Evolutionary conservation across 2,797 vertebrate genomes (phyloP).

Genomic region (Loriculus beryllinus): DNA sequence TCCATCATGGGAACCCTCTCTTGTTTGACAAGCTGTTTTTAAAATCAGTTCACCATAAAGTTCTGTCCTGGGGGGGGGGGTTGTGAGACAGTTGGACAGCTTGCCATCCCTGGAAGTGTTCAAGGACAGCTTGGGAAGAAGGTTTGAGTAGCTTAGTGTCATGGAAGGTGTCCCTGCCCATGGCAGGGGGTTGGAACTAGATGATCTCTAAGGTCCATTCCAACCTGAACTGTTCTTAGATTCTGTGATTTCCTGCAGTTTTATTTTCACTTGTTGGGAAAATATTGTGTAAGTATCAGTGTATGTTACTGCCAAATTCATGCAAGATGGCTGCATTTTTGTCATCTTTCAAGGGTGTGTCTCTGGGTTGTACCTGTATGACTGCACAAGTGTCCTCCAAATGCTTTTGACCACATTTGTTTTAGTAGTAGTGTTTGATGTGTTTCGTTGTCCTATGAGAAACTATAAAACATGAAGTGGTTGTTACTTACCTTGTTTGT

Average conservation of each 20-base stretch:
- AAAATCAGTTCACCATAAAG: background rate
- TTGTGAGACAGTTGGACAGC: background rate
- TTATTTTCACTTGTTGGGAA: background rate
- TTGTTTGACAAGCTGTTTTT: background rate
- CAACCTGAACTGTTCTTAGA: background rate
- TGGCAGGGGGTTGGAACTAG: background rate
- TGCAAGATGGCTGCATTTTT: background rate
- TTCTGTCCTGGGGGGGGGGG: background rate
- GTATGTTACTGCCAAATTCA: background rate
- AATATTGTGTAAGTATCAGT: fast-evolving
- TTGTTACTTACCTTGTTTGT: background rate
- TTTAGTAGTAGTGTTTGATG: background rate
- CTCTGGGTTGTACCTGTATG: background rate
- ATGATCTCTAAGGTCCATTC: background rate
- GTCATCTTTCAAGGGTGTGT: background rate
- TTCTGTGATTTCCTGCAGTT: background rate
- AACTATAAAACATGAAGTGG: background rate
- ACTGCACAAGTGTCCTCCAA: background rate
- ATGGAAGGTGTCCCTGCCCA: background rate
- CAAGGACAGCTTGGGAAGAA: background rate
- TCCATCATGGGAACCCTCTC: background rate
- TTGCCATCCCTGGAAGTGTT: background rate
- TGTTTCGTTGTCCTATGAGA: background rate
- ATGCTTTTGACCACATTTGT: background rate
- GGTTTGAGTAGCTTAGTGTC: background rate